A percentile compares a stretch with the other conserved stretches of the same genome.
Evolutionary conservation across 92 coral and sea anemone genomes (phyloP).

Genomic region (Metridium senile): DNA sequence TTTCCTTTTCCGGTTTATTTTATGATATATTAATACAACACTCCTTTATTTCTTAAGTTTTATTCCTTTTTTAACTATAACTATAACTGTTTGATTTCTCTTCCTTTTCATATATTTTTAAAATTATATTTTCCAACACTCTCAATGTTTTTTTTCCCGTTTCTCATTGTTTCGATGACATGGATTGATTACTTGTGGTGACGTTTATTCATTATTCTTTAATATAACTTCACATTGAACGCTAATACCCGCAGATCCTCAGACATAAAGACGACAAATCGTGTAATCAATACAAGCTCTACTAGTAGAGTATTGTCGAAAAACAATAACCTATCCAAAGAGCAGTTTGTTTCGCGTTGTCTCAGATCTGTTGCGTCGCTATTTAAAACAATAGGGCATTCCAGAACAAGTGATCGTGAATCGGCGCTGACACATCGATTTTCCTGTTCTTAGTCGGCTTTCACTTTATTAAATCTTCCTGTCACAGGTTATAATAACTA

Average conservation of each 20-base stretch:
- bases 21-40: too few relatives aligned
- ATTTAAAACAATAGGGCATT: background rate
- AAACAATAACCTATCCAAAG: constrained; percentile 2
- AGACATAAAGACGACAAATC: constrained; percentile 9
- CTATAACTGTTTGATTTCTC: too few relatives aligned
- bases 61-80: too few relatives aligned
- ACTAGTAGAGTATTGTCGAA: constrained; percentile 18
- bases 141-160: too few relatives aligned
- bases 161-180: too few relatives aligned
- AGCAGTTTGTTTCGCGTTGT: background rate
- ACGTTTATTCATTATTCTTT: constrained; percentile 6
- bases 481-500: too few relatives aligned
- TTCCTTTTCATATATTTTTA: too few relatives aligned
- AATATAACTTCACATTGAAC: background rate
- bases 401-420: constrained; percentile 13
- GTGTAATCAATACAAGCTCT: background rate
- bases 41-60: too few relatives aligned
- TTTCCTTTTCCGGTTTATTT: too few relatives aligned
- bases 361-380: background rate
- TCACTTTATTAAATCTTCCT: background rate
- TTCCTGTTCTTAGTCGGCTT: background rate
- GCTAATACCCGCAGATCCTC: constrained; percentile 7
- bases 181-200: background rate
- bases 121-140: too few relatives aligned
- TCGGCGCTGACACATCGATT: constrained; percentile 10